phyloP scores from a whole-genome alignment of 1,140 invertebrate species.

The Contarinia nasturtii region DNA sequence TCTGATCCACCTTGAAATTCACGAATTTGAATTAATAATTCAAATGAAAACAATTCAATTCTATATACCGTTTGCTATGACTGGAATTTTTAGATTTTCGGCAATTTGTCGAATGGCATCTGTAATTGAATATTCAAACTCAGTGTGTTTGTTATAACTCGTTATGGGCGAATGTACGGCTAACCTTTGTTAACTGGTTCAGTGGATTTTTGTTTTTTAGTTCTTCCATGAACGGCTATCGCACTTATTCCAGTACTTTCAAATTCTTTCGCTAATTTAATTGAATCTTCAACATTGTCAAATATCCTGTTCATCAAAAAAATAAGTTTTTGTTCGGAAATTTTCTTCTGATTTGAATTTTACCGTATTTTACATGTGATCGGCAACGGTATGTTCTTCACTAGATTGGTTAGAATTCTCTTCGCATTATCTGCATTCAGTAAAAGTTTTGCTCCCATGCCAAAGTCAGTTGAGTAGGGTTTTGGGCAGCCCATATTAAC shows the following conservation, averaged over 20 bases:
- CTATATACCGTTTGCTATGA: conserved; percentile 98
- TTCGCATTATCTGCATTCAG: conserved; percentile 51
- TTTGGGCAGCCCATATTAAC: conserved; percentile 99
- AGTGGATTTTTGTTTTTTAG: conserved; percentile 11
- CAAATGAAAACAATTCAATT: too few relatives aligned
- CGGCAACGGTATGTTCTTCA: conserved; percentile 55
- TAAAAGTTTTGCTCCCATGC: conserved; percentile 82
- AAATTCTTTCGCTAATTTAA: conserved; percentile 56
- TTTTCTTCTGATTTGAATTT: not conserved
- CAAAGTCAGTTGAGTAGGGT: conserved; percentile 91
- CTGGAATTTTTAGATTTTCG: conserved; percentile 59
- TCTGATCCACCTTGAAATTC: too few relatives aligned
- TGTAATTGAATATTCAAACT: conserved; percentile 5
- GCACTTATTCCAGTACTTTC: conserved; percentile 74
- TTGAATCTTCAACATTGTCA: conserved; percentile 40
- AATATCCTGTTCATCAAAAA: conserved; percentile 38
- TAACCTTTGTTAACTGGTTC: not conserved
- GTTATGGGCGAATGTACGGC: not conserved
- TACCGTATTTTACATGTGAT: conserved; percentile 70
- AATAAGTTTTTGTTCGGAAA: too few relatives aligned
- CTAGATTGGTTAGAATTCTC: conserved; percentile 62
- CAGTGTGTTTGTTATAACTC: not conserved
- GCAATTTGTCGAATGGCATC: conserved; percentile 59
- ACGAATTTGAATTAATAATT: too few relatives aligned
- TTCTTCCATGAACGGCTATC: conserved; percentile 85